Evolutionary conservation across 1,140 invertebrate genomes (phyloP).

Genomic region (Eupeodes corollae): DNA sequence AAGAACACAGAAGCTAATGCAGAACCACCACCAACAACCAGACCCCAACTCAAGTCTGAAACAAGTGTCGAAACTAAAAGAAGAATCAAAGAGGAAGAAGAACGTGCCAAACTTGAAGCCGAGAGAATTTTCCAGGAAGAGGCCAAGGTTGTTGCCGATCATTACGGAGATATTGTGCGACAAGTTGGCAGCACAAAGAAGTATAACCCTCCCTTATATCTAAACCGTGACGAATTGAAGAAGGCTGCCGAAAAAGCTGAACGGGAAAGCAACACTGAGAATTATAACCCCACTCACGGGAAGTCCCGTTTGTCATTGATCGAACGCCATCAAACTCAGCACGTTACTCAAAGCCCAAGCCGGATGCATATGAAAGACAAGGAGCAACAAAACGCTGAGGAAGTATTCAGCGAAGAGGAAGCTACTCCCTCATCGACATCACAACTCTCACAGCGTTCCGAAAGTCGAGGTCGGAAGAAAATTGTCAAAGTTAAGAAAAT

Average conservation of each 20-base stretch:
- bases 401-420: not conserved
- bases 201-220: conserved; percentile 42
- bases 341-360: conserved; percentile 26
- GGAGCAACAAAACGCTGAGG: not conserved
- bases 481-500: conserved; percentile 31
- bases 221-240: conserved; percentile 52
- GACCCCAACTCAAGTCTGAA: too few species aligned
- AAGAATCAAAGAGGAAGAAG: conserved; percentile 25
- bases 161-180: conserved; percentile 68
- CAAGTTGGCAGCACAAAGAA: conserved; percentile 48
- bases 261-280: conserved; percentile 10
- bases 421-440: not conserved
- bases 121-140: conserved; percentile 42
- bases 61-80: conserved; percentile 24
- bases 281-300: conserved; percentile 14
- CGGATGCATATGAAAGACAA: conserved; percentile 13
- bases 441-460: conserved; percentile 9
- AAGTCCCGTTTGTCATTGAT: conserved; percentile 28
- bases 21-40: not conserved
- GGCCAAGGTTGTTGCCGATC: conserved; percentile 58
- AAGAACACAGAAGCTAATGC: conserved; percentile 30
- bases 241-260: conserved; percentile 41
- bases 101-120: conserved; percentile 20
- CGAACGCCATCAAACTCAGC: conserved; percentile 26
- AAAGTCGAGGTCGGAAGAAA: conserved; percentile 23